Conservation (phyloP, 2,888 invertebrate species). For the Drosophila aldrichi region DNA sequence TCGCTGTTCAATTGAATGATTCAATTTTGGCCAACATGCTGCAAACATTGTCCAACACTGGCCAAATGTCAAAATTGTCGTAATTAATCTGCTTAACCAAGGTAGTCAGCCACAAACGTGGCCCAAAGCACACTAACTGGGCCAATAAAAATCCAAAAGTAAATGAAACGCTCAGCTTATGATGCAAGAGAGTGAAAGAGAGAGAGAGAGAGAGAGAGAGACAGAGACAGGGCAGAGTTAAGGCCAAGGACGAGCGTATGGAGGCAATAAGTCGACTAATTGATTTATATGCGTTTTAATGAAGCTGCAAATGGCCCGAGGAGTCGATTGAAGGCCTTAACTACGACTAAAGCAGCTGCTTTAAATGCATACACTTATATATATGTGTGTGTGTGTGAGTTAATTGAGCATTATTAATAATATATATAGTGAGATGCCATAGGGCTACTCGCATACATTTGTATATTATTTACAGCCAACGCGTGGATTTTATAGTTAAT, state of each 20-base stretch:
- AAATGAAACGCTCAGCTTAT: slow-evolving; percentile 26
- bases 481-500: background rate
- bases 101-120: slow-evolving; percentile 2
- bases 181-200: background rate
- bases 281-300: slow-evolving; percentile 70
- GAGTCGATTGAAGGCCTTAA: background rate
- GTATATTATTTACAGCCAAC: slow-evolving; percentile 6
- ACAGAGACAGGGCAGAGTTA: background rate
- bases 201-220: background rate
- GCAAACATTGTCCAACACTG: slow-evolving; percentile 9
- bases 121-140: slow-evolving; percentile 9
- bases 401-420: slow-evolving; percentile 65
- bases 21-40: background rate
- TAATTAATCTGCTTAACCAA: slow-evolving; percentile 60
- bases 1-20: background rate
- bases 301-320: slow-evolving; percentile 38
- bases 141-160: slow-evolving; percentile 46
- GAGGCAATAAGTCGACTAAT: slow-evolving; percentile 55
- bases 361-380: background rate
- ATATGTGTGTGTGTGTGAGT: slow-evolving; percentile 28
- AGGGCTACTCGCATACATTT: background rate
- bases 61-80: slow-evolving; percentile 25
- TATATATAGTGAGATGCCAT: slow-evolving; percentile 33
- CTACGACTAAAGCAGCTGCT: background rate
- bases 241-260: background rate